Evolutionary conservation across 2,113 vertebrate genomes (phyloP).

Genomic region (Bombycilla garrulus): DNA sequence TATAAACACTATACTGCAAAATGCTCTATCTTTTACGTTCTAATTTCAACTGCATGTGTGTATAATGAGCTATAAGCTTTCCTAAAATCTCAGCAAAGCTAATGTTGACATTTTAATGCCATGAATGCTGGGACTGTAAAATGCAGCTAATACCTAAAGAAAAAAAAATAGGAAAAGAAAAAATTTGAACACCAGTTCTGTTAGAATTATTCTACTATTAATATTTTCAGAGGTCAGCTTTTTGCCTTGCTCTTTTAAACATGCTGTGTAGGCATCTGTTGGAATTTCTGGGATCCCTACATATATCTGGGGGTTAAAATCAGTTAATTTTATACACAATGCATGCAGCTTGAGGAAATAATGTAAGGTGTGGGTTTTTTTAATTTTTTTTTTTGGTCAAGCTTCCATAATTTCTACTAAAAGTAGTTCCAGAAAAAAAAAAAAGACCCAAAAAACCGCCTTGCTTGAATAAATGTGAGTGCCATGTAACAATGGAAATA

Average conservation of each 20-base stretch:
- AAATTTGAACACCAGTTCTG: neutral
- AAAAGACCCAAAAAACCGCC: neutral
- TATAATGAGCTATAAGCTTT: neutral
- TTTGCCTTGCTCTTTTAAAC: neutral
- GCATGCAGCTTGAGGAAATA: rapidly evolving
- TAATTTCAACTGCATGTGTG: neutral
- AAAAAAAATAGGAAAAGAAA: too few species aligned
- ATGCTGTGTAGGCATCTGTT: neutral
- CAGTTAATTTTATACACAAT: neutral
- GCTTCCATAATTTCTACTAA: neutral
- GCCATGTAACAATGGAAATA: constrained; percentile 42
- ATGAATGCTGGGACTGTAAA: neutral
- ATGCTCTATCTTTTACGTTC: neutral
- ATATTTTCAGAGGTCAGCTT: neutral
- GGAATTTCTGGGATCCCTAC: neutral
- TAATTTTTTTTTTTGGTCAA: neutral
- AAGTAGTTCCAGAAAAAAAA: neutral
- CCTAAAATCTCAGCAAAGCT: neutral
- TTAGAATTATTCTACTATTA: neutral
- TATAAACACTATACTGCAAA: neutral
- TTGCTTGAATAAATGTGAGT: rapidly evolving
- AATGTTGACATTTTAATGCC: neutral
- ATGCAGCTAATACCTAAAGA: neutral
- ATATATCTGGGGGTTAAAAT: neutral
- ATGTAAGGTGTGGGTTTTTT: neutral